Evolutionary conservation across 2,888 invertebrate genomes (phyloP).

Genomic region (Ennomos fuscantarius): DNA sequence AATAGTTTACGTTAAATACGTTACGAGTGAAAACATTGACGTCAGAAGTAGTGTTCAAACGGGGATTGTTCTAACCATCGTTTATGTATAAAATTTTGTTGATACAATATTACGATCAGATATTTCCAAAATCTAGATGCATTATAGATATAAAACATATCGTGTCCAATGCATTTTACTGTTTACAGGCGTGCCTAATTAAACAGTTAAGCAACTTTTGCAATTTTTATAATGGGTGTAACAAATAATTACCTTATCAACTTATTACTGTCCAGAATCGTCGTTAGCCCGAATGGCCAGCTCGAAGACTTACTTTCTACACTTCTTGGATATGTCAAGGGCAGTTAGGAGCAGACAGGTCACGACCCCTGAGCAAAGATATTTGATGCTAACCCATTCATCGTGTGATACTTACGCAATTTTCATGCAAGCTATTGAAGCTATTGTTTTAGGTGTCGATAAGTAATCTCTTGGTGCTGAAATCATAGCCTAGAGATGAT

Average conservation of each 20-base stretch:
- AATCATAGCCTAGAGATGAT: constrained; percentile 16
- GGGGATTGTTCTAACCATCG: neutral
- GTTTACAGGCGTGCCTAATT: constrained; percentile 16
- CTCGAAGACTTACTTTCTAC: constrained; percentile 69
- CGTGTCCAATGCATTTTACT: constrained; percentile 11
- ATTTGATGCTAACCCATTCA: constrained; percentile 50
- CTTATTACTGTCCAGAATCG: constrained; percentile 4
- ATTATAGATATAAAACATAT: constrained; percentile 7
- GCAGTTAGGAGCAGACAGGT: constrained; percentile 61
- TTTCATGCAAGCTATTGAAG: constrained; percentile 29
- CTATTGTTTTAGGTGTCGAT: constrained; percentile 31
- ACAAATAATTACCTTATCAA: constrained; percentile 12
- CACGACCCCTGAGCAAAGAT: constrained; percentile 34
- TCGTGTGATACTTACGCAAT: constrained; percentile 51
- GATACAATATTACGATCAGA: too few relatives aligned
- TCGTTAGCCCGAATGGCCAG: constrained; percentile 1
- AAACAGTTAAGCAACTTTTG: constrained; percentile 16
- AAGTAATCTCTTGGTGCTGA: constrained; percentile 24
- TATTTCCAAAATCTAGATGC: neutral
- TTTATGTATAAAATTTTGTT: constrained; percentile 3
- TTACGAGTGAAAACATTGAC: neutral
- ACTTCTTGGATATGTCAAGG: constrained; percentile 76
- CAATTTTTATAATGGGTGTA: constrained; percentile 9
- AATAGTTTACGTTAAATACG: neutral
- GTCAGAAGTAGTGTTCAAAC: neutral